Evolutionary conservation across 2,888 invertebrate species (phyloP).

Genomic region (Epinotia brunnichana): DNA sequence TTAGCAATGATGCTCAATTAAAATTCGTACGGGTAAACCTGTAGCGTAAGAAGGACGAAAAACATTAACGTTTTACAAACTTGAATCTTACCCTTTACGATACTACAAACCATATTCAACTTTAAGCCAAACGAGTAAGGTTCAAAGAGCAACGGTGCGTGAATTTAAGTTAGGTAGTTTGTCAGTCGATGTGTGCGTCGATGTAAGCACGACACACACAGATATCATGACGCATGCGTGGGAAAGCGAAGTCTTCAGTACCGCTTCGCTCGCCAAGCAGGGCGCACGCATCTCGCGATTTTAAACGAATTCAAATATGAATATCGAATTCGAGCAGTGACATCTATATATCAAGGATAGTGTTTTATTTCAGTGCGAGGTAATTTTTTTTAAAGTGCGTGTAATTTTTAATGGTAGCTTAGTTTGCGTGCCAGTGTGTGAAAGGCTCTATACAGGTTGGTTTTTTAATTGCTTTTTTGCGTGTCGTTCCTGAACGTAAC

Average conservation of each 20-base stretch:
- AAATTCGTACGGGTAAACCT: slow-evolving; percentile 65
- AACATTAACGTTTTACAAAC: slow-evolving; percentile 56
- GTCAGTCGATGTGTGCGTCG: slow-evolving; percentile 68
- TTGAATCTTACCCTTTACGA: slow-evolving; percentile 59
- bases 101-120: slow-evolving; percentile 47
- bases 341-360: slow-evolving; percentile 38
- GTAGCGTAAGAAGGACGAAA: slow-evolving; percentile 57
- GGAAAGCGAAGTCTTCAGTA: slow-evolving; percentile 61
- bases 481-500: slow-evolving; percentile 38
- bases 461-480: slow-evolving; percentile 48
- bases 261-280: slow-evolving; percentile 56
- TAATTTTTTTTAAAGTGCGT: slow-evolving; percentile 53
- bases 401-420: slow-evolving; percentile 64
- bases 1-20: slow-evolving; percentile 59
- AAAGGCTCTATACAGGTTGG: slow-evolving; percentile 42
- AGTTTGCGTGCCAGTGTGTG: slow-evolving; percentile 39
- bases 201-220: slow-evolving; percentile 53
- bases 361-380: slow-evolving; percentile 45
- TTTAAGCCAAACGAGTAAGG: slow-evolving; percentile 46
- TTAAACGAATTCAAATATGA: slow-evolving; percentile 61
- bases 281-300: slow-evolving; percentile 65
- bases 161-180: slow-evolving; percentile 64
- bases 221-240: slow-evolving; percentile 69
- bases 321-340: slow-evolving; percentile 68
- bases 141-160: slow-evolving; percentile 45